Conservation (phyloP, 2,113 vertebrate genomes). For the Thinocorus orbignyianus region DNA sequence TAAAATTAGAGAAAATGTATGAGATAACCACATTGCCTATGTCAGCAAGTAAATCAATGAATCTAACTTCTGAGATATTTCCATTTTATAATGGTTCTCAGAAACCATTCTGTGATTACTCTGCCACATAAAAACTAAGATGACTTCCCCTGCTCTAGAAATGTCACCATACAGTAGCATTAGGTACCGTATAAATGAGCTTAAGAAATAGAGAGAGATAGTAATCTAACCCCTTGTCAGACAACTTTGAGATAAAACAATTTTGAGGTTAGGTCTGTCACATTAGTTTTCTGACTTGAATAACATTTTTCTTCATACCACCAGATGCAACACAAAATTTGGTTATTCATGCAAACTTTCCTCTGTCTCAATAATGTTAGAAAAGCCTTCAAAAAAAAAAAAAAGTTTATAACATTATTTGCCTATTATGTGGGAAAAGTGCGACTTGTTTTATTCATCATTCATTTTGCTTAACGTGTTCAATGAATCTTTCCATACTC, state of each 20-base stretch:
- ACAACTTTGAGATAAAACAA: not conserved
- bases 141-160: not conserved
- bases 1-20: not conserved
- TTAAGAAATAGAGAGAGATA: not conserved
- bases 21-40: not conserved
- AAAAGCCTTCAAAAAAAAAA: not conserved
- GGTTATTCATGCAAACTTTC: not conserved
- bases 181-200: not conserved
- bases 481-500: not conserved
- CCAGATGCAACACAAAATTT: not conserved
- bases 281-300: not conserved
- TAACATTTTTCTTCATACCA: not conserved
- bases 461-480: not conserved
- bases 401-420: not conserved
- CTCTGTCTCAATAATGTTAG: not conserved
- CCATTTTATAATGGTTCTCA: not conserved
- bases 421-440: not conserved
- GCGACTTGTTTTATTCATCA: not conserved
- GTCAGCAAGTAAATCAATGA: not conserved
- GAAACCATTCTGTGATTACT: not conserved
- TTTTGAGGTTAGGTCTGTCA: not conserved
- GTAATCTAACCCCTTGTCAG: not conserved
- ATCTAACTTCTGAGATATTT: not conserved
- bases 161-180: not conserved
- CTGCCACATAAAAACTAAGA: not conserved